Conservation (phyloP, 37 sponge, comb jelly and placozoan genomes). For the Hexactinellida sp. region DNA sequence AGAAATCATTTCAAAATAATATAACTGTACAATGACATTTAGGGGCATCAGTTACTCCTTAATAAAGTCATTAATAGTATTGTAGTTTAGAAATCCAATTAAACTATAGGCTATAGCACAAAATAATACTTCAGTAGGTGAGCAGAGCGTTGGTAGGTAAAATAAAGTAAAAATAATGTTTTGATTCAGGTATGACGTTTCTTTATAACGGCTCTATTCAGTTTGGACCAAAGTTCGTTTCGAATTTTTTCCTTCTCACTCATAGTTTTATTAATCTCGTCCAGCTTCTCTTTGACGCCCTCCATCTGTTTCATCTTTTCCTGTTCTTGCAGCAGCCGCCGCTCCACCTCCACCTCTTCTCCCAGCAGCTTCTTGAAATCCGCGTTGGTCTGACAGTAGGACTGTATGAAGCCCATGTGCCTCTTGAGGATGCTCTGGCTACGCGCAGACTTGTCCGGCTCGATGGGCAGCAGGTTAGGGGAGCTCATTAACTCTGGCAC, state of each 20-base stretch:
- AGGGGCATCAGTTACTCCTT: no score
- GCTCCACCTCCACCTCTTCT: neutral
- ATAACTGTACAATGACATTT: no score
- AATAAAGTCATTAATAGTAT: no score
- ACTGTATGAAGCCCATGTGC: neutral
- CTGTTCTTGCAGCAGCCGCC: neutral
- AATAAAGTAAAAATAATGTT: no score
- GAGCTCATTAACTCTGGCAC: neutral
- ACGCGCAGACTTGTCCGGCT: neutral
- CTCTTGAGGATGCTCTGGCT: neutral
- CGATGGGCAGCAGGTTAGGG: neutral
- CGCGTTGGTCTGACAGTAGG: neutral
- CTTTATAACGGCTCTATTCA: neutral
- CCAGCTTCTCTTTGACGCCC: neutral
- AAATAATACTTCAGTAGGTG: no score
- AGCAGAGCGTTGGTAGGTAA: neutral
- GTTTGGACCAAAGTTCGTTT: neutral
- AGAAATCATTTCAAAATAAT: no score
- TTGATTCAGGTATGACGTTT: neutral
- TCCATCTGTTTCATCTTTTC: neutral
- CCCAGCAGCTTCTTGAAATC: neutral
- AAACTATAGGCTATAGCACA: no score
- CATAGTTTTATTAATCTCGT: neutral
- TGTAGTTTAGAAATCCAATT: no score
- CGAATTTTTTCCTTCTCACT: neutral